Evolutionary conservation across 2,113 vertebrate genomes (phyloP), one percentile per base, ranked within the genome.

Genomic region (Cynoglossus semilaevis): DNA sequence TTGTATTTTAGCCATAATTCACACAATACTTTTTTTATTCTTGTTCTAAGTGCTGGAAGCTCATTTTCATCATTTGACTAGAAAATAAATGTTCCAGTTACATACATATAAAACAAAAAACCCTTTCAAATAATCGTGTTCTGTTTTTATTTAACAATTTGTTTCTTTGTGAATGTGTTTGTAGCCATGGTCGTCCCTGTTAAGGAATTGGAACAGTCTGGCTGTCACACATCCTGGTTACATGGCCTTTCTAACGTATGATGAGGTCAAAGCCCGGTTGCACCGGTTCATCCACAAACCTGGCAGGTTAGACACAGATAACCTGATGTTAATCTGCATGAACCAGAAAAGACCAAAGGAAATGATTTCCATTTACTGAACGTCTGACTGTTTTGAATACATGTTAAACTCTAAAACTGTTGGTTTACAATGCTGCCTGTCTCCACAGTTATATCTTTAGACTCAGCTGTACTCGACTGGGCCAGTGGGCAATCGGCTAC

Each of bases 241-340:
- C 70, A 99, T 99, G 95, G 97, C 97, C 78, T 99, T 99, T 84
- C 88, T 99, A 15, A 99, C 97, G 0, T 99, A 99, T 16, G 96
- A 98, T 29, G 96, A 99, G 83, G 95, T 99, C 65, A 99, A 98
- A 79, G 97, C 97, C 4, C 88, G 97, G 3, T 92, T 99, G 45
- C 96, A 97, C 87, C 93, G 97, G 72, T 99, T 98, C 88, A 99
- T 98, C 79, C 96, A 98, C 90, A 98, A 96, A 80, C 96, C 95
- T 50, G 96, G 97, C 90, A 99, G 97, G 97, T 99, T 67, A 83
- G 70, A 49, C 12, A 14, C 13, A 9, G 16, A 52, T 1, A 0
- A 58, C 1, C 11, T 14, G 14, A 41, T 14, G 14, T 41, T 41
- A 41, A 4, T 14, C 10, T 41, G 38, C 14, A 14, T 12, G 10